Base-by-base conservation (phyloP, 2,113 vertebrate species). In the Phaethon lepturus region DNA sequence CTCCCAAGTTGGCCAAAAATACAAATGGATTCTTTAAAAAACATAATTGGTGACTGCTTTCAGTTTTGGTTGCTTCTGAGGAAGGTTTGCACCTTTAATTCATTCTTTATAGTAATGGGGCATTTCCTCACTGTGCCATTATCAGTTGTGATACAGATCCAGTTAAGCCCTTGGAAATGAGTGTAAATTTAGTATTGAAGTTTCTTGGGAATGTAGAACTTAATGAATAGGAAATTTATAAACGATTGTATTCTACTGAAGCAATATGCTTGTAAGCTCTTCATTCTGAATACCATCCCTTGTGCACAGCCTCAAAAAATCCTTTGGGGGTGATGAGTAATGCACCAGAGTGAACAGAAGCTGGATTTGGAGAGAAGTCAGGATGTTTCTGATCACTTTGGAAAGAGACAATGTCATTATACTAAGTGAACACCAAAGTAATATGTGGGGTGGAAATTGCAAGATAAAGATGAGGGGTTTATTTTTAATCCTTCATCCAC, bases 171-270 rank as follows among this genome's bases (percentile, higher is more conserved):
- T 95, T 22, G 5, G 58, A 93, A 97, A 7, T 25, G 71, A 87
- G 77, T 50, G 80, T 95, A 97, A 95, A 95, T 96, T 95, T 96
- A 95, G 92, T 86, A 63, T 75, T 92, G 85, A 60, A 5, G 73
- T 97, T 97, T 78, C 97, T 91, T 97, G 96, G 96, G 96, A 95
- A 81, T 50, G 73, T 88, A 45, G 78, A 96, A 88, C 59, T 96
- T 97, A 97, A 97, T 97, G 95, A 96, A 95, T 83, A 97, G 93
- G 93, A 97, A 97, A 97, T 93, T 94, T 95, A 96, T 94, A 97
- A 96, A 96, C 6, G 81, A 93, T 73, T 94, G 80, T 94, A 93
- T 88, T 88, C 89, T 86, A 77, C 81, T 19, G 47, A 82, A 96
- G 93, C 95, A 90, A 69, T 96, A 66, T 93, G 93, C 94, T 95